A percentile compares a stretch with the other conserved stretches of the same genome.
Conservation (phyloP, 1,140 invertebrate species). For the Cherax destructor region DNA sequence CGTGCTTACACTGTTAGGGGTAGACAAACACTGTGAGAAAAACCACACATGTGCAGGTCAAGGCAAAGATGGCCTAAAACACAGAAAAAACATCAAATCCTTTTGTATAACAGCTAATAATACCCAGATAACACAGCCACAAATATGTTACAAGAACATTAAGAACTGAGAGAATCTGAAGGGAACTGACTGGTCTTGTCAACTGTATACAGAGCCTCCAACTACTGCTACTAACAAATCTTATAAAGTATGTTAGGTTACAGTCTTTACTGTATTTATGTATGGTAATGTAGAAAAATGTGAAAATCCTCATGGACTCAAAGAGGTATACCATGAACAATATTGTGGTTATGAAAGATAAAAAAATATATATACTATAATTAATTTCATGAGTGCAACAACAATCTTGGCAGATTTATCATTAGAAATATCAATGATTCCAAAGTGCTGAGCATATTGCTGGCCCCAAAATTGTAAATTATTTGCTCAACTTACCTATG, state of each 20-base stretch:
- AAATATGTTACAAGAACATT: background rate
- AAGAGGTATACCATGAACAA: background rate
- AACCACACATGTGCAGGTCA: constrained; percentile 12
- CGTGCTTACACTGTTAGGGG: constrained; percentile 62
- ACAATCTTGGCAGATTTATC: too few species aligned
- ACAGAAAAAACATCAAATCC: constrained; percentile 7
- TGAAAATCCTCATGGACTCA: too few species aligned
- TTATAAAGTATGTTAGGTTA: background rate
- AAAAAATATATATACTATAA: background rate
- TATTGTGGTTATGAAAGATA: background rate
- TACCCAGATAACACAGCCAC: too few species aligned
- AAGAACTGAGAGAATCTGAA: constrained; percentile 8
- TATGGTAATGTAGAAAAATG: too few species aligned
- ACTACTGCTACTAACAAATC: background rate
- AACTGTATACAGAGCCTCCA: background rate
- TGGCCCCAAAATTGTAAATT: too few species aligned
- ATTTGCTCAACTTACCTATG: too few species aligned
- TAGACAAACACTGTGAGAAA: constrained; percentile 53
- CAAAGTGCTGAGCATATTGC: too few species aligned
- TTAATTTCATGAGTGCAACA: too few species aligned
- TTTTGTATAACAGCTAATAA: constrained; percentile 10
- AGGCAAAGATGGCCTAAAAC: constrained; percentile 16
- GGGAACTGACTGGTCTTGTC: background rate
- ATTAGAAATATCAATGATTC: too few species aligned
- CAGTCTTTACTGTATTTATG: too few species aligned